phyloP scores from a whole-genome alignment of 2,888 invertebrate genomes.

The Chrysolina americana region DNA sequence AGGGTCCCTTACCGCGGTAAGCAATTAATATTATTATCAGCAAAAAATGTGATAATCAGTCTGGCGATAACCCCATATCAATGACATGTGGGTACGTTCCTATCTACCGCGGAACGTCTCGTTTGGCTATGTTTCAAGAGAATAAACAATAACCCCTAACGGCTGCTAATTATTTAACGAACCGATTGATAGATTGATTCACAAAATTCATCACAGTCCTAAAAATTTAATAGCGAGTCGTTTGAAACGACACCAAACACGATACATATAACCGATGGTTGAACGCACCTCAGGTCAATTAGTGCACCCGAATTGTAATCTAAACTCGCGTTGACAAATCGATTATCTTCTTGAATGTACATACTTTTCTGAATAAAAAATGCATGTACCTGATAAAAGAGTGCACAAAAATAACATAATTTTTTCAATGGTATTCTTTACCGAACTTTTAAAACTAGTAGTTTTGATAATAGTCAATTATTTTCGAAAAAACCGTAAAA shows the following conservation, averaged over 20 bases:
- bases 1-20: conserved; percentile 36
- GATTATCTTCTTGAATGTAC: conserved; percentile 69
- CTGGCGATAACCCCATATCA: conserved; percentile 45
- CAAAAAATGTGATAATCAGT: conserved; percentile 61
- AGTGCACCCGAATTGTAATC: conserved; percentile 72
- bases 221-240: conserved; percentile 51
- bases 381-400: conserved; percentile 32
- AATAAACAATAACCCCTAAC: conserved; percentile 9
- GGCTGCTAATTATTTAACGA: background rate
- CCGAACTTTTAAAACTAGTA: background rate
- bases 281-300: conserved; percentile 72
- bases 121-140: conserved; percentile 15
- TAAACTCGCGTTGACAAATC: conserved; percentile 73
- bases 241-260: conserved; percentile 67
- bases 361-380: conserved; percentile 57
- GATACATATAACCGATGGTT: conserved; percentile 61
- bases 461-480: conserved; percentile 38
- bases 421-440: conserved; percentile 3
- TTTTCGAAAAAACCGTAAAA: conserved; percentile 61
- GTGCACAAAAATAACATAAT: conserved; percentile 29
- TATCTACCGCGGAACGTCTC: conserved; percentile 20
- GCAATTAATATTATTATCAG: conserved; percentile 52
- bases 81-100: conserved; percentile 35
- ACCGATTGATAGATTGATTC: conserved; percentile 6
- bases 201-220: conserved; percentile 5